Base-by-base conservation (phyloP, 2,113 vertebrate species). In the Siniperca chuatsi region DNA sequence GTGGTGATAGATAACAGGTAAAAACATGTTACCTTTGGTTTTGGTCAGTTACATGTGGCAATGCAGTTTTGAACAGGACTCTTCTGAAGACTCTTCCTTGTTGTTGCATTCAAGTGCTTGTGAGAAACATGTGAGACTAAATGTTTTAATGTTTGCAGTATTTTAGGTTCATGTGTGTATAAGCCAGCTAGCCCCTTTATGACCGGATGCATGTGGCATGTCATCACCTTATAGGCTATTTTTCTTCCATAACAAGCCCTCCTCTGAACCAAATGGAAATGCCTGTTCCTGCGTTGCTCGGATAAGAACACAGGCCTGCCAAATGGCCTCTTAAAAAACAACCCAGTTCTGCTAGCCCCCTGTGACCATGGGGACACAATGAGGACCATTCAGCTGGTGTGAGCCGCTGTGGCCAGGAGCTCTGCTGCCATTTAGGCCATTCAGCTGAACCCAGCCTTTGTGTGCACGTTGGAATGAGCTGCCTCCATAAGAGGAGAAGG, bases 291-390 rank as follows among this genome's bases (percentile, higher is more conserved):
- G 80, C 35, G 91, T 93, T 94, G 91, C 91, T 91, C 2, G 82
- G 90, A 92, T 92, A 90, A 94, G 90, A 93, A 92, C 82, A 68
- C 78, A 83, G 89, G 81, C 61, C 18, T 92, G 92, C 87, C 91
- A 95, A 95, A 94, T 91, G 78, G 94, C 84, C 82, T 92, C 88
- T 94, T 95, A 91, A 93, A 94, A 94, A 94, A 88, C 90, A 91
- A 79, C 76, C 91, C 78, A 89, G 82, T 92, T 93, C 89, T 94
- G 85, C 72, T 16, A 88, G 91, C 93, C 92, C 92, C 92, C 91
- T 91, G 93, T 94, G 95, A 94, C 92, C 84, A 72, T 61, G 71
- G 87, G 75, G 89, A 94, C 94, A 96, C 95, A 96, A 95, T 95
- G 92, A 93, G 79, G 80, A 93, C 93, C 91, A 95, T 95, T 96